Base-by-base conservation (phyloP, 2,888 invertebrate species). In the Phoronis australis region DNA sequence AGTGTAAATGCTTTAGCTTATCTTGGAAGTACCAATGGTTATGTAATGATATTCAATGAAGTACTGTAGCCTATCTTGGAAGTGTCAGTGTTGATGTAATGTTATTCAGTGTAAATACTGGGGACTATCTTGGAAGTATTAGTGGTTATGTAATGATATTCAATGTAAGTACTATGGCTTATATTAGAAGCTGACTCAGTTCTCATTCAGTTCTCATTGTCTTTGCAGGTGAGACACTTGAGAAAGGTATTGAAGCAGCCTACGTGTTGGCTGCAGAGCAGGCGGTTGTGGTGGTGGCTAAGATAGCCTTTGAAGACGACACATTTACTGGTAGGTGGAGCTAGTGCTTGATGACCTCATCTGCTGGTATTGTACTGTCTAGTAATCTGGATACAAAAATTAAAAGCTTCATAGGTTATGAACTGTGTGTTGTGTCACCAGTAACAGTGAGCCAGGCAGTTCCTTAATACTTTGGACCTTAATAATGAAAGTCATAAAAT, bases 281-380 rank as follows among this genome's bases (percentile, higher is more conserved):
- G 45, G 66, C 68, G 31, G 35, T 72, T 12, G 61, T 72, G n/a
- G 52, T 72, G 2, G 60, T 60, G 44, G 66, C 69, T n/a, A 48
- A 48, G 3, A 63, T 68, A 21, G 52, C 54, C 15, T 69, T 69
- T 47, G 50, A 45, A 24, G 70, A 68, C 44, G 50, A 47, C 31
- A 48, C 51, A 25, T 42, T 42, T 5, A 52, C 52, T 54, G 57
- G 64, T 64, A 46, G 37, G 20, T 31, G 22, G 9, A n/a, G n/a
- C n/a, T n/a, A n/a, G n/a, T n/a, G n/a, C n/a, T n/a, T n/a, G n/a
- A n/a, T n/a, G n/a, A n/a, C n/a, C n/a, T n/a, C n/a, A n/a, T n/a
- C n/a, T n/a, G n/a, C n/a, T n/a, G n/a, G n/a, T n/a, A n/a, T n/a
- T n/a, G n/a, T n/a, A n/a, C n/a, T n/a, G n/a, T n/a, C n/a, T n/a